Conservation (phyloP, 2,113 vertebrate genomes). For the Trachemys scripta region DNA sequence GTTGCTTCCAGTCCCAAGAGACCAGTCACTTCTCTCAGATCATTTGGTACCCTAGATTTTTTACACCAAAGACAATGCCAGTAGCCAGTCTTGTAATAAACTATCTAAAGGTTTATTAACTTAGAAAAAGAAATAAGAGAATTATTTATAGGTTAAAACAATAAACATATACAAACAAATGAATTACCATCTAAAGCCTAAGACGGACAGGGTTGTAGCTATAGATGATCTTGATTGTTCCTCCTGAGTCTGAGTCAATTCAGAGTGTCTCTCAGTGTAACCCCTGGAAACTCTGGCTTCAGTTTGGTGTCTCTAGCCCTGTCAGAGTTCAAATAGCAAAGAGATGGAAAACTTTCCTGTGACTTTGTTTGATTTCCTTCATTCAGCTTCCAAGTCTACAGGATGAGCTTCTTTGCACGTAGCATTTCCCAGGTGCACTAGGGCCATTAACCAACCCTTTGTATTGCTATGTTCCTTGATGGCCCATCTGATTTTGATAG, state of each 20-base stretch:
- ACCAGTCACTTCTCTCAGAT: no score
- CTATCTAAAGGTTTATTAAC: no score
- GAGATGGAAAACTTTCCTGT: not conserved
- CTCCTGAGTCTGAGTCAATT: no score
- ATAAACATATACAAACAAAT: no score
- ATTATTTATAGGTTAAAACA: no score
- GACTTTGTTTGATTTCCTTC: not conserved
- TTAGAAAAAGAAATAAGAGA: not conserved
- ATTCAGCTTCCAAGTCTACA: not conserved
- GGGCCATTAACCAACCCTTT: not conserved
- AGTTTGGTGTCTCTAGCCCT: not conserved
- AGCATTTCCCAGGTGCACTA: not conserved
- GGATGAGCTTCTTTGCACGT: not conserved
- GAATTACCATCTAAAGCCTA: not conserved
- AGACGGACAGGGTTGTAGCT: not conserved
- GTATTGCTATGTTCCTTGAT: not conserved
- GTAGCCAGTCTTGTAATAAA: no score
- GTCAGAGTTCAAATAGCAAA: not conserved
- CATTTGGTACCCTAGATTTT: no score
- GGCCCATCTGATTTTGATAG: no score
- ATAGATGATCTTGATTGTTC: not conserved
- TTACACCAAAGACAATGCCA: not conserved
- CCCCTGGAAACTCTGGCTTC: no score
- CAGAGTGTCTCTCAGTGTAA: no score
- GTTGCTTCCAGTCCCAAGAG: no score